Evolutionary conservation across 30 jellyfish, hydroid and myxozoan species (phyloP), one percentile per base, ranked within the genome.

Genomic region (Mastigias papua): DNA sequence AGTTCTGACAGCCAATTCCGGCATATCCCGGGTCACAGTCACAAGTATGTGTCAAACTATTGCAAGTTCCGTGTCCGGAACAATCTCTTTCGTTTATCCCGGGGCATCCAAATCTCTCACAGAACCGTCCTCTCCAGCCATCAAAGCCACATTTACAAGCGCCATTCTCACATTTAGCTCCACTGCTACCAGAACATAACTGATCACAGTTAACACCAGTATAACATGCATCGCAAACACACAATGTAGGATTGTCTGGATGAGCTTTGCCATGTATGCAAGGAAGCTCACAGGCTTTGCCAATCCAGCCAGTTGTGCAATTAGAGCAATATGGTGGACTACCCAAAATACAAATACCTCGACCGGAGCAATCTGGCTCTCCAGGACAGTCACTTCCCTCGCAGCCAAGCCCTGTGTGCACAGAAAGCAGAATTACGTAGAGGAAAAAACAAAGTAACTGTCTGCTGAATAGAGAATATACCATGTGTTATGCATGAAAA

Each of bases 351-450:
- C 94, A 86, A 26, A 23, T 74, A 21, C 94, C 94, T 22, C 94
- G 94, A 19, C 94, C 94, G 46, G 94, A 86, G 32, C 94, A 86
- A 62, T 86, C 94, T 15, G 94, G 94, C 6, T 86, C 94, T 23
- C 94, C 94, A 16, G 94, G 94, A 63, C 94, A 86, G 29, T 86
- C 94, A 26, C 84, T 62, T 28, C 94, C 94, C 73, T 86, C 89
- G 46, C 94, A 86, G 78, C 94, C 94, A 60, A 81, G 84, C 6
- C 94, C 94, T 86, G 16, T 2, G 31, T 42, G 62, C 30, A 21
- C 17, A 21, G 17, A 19, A n/a, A n/a, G n/a, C n/a, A n/a, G n/a
- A n/a, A n/a, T n/a, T n/a, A n/a, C n/a, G n/a, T n/a, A n/a, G n/a
- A n/a, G n/a, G n/a, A n/a, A n/a, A n/a, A n/a, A n/a, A n/a, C n/a